Evolutionary conservation across 1,140 invertebrate species (phyloP), one percentile per base, ranked within the genome.

Genomic region (Drosophila sproati): DNA sequence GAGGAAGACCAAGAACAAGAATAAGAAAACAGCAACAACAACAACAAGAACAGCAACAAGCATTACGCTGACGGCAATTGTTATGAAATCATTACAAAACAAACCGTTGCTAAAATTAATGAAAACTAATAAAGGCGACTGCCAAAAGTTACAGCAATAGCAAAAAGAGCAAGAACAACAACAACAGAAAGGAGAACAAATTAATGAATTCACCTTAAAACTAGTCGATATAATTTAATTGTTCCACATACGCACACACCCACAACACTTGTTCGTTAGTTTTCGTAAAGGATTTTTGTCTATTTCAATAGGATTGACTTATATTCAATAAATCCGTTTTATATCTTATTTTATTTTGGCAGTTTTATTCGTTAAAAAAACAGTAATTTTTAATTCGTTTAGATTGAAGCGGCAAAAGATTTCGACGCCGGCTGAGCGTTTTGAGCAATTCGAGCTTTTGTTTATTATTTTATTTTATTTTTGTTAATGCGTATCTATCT

Each of bases 31-130:
- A 59, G 54, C 3, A 48, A 57, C 54, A 56, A 35, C n/a, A 71
- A 71, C 0, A 48, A 63, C 2, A 68, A 29, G 8, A 63, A 67
- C 47, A 59, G 51, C 31, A 59, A 63, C 3, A 60, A 69, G 61
- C 69, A 80, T 87, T 87, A 73, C 79, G 82, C 77, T 86, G 77
- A 80, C 78, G 82, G 60, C 77, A 88, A 83, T 83, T 83, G 83
- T 88, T 88, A 88, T 87, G 83, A 88, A 88, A 88, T 85, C 73
- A 80, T 88, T 88, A 88, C 83, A 88, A 88, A 89, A 88, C 83
- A 72, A 77, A 77, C 59, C 59, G 59, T 51, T 73, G 74, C 68
- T 52, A 79, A 20, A 87, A 77, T 64, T 74, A 69, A 80, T 47
- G 48, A 70, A 86, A 77, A 32, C 31, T 35, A 47, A 66, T 48